Base-by-base conservation (phyloP, 2,113 vertebrate species). In the Colaptes auratus region DNA sequence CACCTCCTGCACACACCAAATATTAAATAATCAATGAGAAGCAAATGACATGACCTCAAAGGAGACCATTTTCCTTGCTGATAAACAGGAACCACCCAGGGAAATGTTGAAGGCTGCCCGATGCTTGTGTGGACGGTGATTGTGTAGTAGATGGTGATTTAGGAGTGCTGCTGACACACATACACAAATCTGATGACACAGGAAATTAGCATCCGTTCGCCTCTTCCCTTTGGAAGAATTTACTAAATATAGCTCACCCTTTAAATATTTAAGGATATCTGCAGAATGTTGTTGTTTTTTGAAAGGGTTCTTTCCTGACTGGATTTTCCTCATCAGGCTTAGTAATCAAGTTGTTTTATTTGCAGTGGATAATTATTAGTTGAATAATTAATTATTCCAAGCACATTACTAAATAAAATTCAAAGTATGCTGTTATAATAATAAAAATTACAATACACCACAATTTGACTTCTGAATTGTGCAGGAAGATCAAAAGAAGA, bases 331-430 rank as follows among this genome's bases (percentile, higher is more conserved):
- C 95, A 96, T 96, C 93, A 95, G 85, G 63, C 82, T 93, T 81
- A 93, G 88, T 88, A 96, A 95, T 96, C 94, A 95, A 93, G 92
- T 81, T 53, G 86, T 69, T 94, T 93, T 86, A 89, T 88, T 96
- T 80, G 74, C 76, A 74, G 94, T 67, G 73, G 75, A 19, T 93
- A 94, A 96, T 93, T 91, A 95, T 92, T 88, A 81, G 55, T 61
- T 78, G 93, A 82, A 65, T 65, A 79, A 93, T 78, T 96, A 95
- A 94, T 76, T 95, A 90, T 92, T 95, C 95, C 70, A 66, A 88
- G 80, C 72, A 50, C 65, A 12, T 55, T 58, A 77, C 73, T 79
- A 78, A 78, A 61, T 48, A 71, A 95, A 95, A 93, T 58, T 71
- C 83, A 23, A 33, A 88, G 76, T 46, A 28, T 36, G 61, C 20